A percentile compares a stretch with the other conserved stretches of the same genome.
These are phyloP conservation scores for Drosophila lini DNA, from an alignment of 1,140 invertebrate genomes.

Conservation along the genomic window DNA sequence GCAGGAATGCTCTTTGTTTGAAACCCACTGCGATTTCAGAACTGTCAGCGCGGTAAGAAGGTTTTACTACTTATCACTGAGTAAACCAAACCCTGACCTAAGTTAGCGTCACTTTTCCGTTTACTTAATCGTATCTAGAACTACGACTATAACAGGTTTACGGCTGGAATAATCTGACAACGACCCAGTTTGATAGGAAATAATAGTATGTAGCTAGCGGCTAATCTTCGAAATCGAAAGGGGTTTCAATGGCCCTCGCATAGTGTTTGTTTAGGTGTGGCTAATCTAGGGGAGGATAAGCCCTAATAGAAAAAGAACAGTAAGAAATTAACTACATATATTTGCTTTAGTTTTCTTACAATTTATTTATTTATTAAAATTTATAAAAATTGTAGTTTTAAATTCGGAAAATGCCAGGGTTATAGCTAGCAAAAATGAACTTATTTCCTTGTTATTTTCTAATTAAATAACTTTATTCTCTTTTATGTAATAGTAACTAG, in stretches of 20 bases:
- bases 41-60: neutral
- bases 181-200: slow-evolving; percentile 48
- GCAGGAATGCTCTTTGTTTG: slow-evolving; percentile 29
- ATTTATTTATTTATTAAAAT: too few relatives aligned
- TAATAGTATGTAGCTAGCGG: neutral
- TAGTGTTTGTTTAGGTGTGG: slow-evolving; percentile 22
- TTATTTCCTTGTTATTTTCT: neutral
- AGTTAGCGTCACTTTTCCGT: slow-evolving; percentile 3
- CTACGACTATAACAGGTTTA: slow-evolving; percentile 1
- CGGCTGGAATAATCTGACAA: slow-evolving; percentile 24
- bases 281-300: slow-evolving; percentile 1
- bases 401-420: too few relatives aligned
- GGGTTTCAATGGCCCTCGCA: slow-evolving; percentile 3
- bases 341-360: neutral
- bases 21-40: neutral
- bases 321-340: neutral
- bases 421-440: too few relatives aligned
- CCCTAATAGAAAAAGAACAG: neutral
- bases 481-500: neutral
- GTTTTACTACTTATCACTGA: slow-evolving; percentile 14
- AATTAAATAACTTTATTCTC: neutral
- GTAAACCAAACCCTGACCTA: slow-evolving; percentile 35
- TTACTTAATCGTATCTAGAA: neutral
- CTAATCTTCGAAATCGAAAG: slow-evolving; percentile 46
- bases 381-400: too few relatives aligned